phyloP scores from a whole-genome alignment of 2,888 invertebrate genomes.

The Brachylomia viminalis region DNA sequence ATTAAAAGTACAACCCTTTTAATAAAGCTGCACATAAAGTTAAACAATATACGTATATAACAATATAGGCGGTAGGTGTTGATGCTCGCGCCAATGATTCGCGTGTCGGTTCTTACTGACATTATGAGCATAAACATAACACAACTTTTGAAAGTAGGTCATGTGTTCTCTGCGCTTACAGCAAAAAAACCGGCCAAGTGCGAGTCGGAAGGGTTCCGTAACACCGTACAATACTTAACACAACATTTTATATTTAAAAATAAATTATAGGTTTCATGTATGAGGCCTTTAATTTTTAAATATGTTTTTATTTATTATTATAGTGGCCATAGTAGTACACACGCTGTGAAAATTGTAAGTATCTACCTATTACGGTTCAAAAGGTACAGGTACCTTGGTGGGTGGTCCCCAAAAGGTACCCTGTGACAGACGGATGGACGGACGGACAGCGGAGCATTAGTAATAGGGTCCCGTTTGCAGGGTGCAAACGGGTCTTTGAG shows the following conservation, averaged over 20 bases:
- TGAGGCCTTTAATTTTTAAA: background rate
- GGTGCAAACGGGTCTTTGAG: too few species aligned
- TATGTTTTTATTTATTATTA: background rate
- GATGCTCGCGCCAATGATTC: slow-evolving; percentile 67
- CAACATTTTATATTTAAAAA: background rate
- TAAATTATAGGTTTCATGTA: background rate
- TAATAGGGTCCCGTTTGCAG: background rate
- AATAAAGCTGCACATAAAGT: slow-evolving; percentile 49
- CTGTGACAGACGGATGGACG: background rate
- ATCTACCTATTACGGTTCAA: background rate
- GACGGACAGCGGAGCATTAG: background rate
- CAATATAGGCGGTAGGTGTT: slow-evolving; percentile 21
- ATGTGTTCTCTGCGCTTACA: slow-evolving; percentile 80
- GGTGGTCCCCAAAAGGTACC: too few species aligned
- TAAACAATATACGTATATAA: slow-evolving; percentile 29
- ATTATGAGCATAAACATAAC: slow-evolving; percentile 81
- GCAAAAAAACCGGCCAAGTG: slow-evolving; percentile 67
- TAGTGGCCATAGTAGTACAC: background rate
- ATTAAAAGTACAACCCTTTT: slow-evolving; percentile 31
- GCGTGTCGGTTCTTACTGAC: slow-evolving; percentile 78
- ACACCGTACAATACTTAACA: background rate
- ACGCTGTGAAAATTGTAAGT: background rate
- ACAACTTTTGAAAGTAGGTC: slow-evolving; percentile 85
- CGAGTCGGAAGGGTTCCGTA: background rate
- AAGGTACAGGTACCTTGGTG: too few species aligned